Evolutionary conservation across 2,888 invertebrate species (phyloP), one percentile per base, ranked within the genome.

Genomic region (Oligia strigilis): DNA sequence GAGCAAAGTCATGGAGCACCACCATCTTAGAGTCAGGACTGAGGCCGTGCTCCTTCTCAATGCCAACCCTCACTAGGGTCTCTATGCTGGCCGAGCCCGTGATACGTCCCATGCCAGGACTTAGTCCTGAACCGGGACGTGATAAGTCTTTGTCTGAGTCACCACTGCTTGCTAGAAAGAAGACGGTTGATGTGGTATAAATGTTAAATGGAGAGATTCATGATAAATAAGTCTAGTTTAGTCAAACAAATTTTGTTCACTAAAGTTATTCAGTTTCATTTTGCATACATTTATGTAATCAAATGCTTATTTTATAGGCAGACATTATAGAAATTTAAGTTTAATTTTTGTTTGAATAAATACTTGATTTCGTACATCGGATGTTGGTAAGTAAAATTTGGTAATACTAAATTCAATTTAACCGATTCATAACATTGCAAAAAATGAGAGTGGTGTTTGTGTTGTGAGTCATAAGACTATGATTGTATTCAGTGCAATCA

Each of bases 1-100:
- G 99, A 23, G 98, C 98, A 94, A 99, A 99, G 94, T 99, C 99
- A 94, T 99, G 99, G 17, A 99, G 97, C 62, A 99, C 99, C 82
- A 99, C 98, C 99, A 99, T 99, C 97, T 99, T 99, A 73, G 99
- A 99, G 93, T 99, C 99, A 0, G 99, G 99, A 85, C 99, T 99
- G 13, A 99, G 96, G 1, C 99, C 99, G 95, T 99, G 98, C 95
- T 99, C 99, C 92, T 99, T 99, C 93, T 99, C 99, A 82, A 99
- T 98, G 29, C 99, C 99, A 49, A 99, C 99, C 90, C 99, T 97
- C 2, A 99, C 99, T 58, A 99, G 96, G 0, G 99, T 99, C 94
- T 99, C 99, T 85, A 99, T 99, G 92, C 99, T 99, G 62, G 99
- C 99, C 43, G 99, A 99, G 74, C 99, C 99, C 2, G 99, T 99